These are phyloP conservation scores for Stegostoma tigrinum DNA, from an alignment of 2,113 vertebrate species.

Conservation along the genomic window DNA sequence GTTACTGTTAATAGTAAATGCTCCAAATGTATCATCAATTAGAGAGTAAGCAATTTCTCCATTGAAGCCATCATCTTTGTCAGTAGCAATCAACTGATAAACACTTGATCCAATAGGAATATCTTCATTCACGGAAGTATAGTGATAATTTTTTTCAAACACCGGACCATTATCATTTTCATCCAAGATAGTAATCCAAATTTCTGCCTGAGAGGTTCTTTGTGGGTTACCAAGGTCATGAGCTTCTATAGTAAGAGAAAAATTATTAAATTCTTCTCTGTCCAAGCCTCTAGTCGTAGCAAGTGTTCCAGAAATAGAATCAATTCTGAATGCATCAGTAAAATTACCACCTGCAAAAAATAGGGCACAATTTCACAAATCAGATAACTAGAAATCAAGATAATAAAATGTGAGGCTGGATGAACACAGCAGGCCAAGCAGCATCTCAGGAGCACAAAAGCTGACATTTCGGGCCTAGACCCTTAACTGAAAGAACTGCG, in stretches of 20 bases:
- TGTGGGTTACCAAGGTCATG: slow-evolving; percentile 61
- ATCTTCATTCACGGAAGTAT: slow-evolving; percentile 67
- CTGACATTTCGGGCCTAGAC: too few relatives aligned
- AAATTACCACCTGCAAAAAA: slow-evolving; percentile 63
- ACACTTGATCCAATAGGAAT: slow-evolving; percentile 58
- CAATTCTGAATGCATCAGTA: slow-evolving; percentile 63
- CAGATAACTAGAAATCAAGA: background rate
- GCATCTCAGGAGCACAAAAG: too few relatives aligned
- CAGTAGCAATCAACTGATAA: slow-evolving; percentile 61
- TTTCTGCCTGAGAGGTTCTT: slow-evolving; percentile 56
- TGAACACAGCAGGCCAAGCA: too few relatives aligned
- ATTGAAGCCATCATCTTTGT: slow-evolving; percentile 69
- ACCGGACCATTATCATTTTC: slow-evolving; percentile 77
- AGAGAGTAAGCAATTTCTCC: slow-evolving; percentile 70
- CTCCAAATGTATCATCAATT: slow-evolving; percentile 58
- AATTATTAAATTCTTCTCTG: slow-evolving; percentile 68
- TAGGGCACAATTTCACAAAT: background rate
- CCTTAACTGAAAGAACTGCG: too few relatives aligned
- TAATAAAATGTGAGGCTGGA: too few relatives aligned
- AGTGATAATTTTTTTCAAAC: slow-evolving; percentile 64
- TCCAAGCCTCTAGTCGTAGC: slow-evolving; percentile 65
- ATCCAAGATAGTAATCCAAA: slow-evolving; percentile 70
- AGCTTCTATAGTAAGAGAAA: slow-evolving; percentile 69
- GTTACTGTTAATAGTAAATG: slow-evolving; percentile 61
- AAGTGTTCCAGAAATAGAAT: slow-evolving; percentile 67